These are phyloP conservation scores for Andrena chrysosceles DNA, from an alignment of 2,888 invertebrate species.

Conservation along the genomic window DNA sequence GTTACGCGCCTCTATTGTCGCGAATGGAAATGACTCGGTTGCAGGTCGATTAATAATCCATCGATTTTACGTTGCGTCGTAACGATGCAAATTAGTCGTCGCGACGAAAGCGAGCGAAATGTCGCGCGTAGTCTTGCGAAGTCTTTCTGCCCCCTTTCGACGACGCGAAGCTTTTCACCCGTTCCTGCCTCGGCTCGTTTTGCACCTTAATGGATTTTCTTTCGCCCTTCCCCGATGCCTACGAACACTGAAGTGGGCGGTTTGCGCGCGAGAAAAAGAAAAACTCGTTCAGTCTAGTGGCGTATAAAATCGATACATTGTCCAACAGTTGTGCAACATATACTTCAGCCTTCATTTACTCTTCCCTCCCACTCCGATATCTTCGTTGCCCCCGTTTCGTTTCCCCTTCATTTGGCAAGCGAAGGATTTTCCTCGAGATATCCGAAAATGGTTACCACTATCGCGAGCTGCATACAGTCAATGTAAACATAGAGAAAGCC, in stretches of 20 bases:
- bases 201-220: constrained; percentile 8
- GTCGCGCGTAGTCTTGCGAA: not conserved
- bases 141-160: not conserved
- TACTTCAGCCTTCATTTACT: constrained; percentile 35
- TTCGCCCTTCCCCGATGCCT: not conserved
- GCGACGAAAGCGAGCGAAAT: not conserved
- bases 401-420: not conserved
- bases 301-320: constrained; percentile 55
- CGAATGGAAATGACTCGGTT: not conserved
- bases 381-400: not conserved
- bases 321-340: constrained; percentile 41
- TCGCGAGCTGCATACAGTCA: too few species aligned
- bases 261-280: constrained; percentile 8
- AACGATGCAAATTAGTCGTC: not conserved
- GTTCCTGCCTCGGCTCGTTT: not conserved
- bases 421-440: not conserved
- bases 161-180: not conserved
- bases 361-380: not conserved
- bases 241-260: constrained; percentile 14
- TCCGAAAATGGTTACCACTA: not conserved
- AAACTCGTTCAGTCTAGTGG: constrained; percentile 10
- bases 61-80: constrained; percentile 12
- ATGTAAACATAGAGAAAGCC: too few species aligned
- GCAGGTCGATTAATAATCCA: constrained; percentile 30
- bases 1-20: constrained; percentile 5